phyloP scores from a whole-genome alignment of 2,888 invertebrate genomes.

The Oegoconia quadripuncta region DNA sequence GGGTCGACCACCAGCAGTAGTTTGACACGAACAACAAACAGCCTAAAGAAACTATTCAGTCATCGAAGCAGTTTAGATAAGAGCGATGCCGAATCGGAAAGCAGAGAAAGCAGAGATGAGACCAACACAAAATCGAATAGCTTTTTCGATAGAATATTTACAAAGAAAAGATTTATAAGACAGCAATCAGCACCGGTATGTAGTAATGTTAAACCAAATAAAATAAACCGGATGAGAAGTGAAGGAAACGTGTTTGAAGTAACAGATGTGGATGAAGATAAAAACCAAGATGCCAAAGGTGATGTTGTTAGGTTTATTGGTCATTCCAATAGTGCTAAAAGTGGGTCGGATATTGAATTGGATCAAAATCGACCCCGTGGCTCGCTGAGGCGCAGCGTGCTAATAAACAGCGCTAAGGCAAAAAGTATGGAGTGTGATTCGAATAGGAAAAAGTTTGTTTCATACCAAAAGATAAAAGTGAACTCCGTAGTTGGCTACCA shows the following conservation, averaged over 20 bases:
- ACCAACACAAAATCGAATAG: slow-evolving; percentile 33
- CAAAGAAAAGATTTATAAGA: slow-evolving; percentile 53
- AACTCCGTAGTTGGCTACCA: slow-evolving; percentile 67
- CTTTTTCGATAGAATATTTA: slow-evolving; percentile 58
- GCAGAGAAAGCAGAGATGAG: slow-evolving; percentile 45
- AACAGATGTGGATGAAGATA: slow-evolving; percentile 32
- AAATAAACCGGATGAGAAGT: slow-evolving; percentile 59
- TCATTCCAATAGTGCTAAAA: slow-evolving; percentile 64
- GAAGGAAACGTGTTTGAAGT: slow-evolving; percentile 57
- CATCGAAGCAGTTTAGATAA: slow-evolving; percentile 67
- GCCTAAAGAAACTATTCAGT: slow-evolving; percentile 71
- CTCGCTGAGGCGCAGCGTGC: slow-evolving; percentile 72
- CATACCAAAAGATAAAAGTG: slow-evolving; percentile 60
- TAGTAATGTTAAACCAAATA: slow-evolving; percentile 44
- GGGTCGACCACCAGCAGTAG: slow-evolving; percentile 81
- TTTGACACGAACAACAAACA: slow-evolving; percentile 79
- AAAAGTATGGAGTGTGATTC: slow-evolving; percentile 57
- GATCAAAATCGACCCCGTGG: slow-evolving; percentile 47
- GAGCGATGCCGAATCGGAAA: slow-evolving; percentile 50
- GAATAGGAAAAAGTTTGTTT: slow-evolving; percentile 43
- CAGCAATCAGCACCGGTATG: slow-evolving; percentile 68
- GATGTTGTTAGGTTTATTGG: slow-evolving; percentile 45
- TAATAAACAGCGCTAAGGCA: slow-evolving; percentile 68
- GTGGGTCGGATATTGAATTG: slow-evolving; percentile 45
- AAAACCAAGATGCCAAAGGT: slow-evolving; percentile 30